phyloP scores from a whole-genome alignment of 2,888 invertebrate genomes.

The Tuberolachnus salignus region DNA sequence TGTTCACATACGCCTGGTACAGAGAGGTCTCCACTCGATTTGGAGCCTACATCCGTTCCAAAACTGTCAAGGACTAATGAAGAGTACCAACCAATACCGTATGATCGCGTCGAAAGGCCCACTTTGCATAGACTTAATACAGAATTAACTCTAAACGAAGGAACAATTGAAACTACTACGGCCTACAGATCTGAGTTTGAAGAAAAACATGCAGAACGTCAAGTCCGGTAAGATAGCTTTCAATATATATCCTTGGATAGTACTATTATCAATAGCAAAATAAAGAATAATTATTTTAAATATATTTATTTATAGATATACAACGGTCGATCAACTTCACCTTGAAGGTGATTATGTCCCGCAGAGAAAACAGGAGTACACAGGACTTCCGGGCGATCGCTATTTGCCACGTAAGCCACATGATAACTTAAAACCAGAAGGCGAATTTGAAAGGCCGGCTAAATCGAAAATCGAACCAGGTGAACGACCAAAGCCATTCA shows the following conservation, averaged over 20 bases:
- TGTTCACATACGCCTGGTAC: conserved; percentile 72
- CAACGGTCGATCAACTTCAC: conserved; percentile 71
- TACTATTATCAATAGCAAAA: background rate
- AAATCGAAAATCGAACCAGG: conserved; percentile 64
- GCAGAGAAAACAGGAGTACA: conserved; percentile 65
- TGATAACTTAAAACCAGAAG: conserved; percentile 63
- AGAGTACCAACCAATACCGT: conserved; percentile 61
- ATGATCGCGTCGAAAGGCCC: conserved; percentile 61
- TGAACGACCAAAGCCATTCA: conserved; percentile 63
- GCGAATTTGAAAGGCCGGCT: conserved; percentile 65
- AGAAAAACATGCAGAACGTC: conserved; percentile 70
- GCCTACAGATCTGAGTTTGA: conserved; percentile 72
- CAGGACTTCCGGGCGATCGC: conserved; percentile 61
- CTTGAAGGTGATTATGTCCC: conserved; percentile 72
- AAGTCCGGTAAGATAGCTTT: conserved; percentile 64
- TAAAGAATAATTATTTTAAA: background rate
- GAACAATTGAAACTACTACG: conserved; percentile 65
- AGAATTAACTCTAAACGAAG: conserved; percentile 60
- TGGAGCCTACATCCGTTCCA: conserved; percentile 59
- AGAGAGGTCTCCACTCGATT: conserved; percentile 61
- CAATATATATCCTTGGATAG: too few relatives aligned
- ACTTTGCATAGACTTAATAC: conserved; percentile 61
- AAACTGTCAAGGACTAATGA: conserved; percentile 60
- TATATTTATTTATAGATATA: conserved; percentile 58
- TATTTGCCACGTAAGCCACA: conserved; percentile 60